Conservation (phyloP, 2,888 invertebrate species). For the Ceraclea dissimilis region DNA sequence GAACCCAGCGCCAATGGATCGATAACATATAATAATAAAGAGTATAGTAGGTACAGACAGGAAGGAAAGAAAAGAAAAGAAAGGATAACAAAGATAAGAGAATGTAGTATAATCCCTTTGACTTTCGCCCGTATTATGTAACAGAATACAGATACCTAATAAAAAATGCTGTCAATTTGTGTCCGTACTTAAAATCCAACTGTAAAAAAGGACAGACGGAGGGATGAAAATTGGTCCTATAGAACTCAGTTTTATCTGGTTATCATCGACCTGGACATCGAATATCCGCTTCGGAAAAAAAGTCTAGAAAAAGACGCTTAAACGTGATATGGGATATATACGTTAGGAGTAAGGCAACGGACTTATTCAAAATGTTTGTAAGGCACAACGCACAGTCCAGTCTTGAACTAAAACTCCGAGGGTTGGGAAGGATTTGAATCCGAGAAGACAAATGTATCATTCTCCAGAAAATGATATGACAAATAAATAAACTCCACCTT, state of each 20-base stretch:
- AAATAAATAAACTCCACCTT: no score
- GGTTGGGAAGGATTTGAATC: no score
- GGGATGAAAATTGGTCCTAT: background rate
- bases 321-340: no score
- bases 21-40: background rate
- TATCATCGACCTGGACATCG: background rate
- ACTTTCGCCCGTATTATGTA: background rate
- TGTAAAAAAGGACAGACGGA: background rate
- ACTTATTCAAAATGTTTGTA: no score
- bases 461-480: no score
- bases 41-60: background rate
- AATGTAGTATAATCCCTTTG: background rate
- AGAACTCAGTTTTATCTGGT: background rate
- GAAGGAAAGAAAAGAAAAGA: background rate
- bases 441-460: no score
- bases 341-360: no score
- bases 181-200: background rate
- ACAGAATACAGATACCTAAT: slow-evolving; percentile 2
- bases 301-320: no score
- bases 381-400: no score
- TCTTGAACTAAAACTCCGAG: no score
- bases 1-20: background rate
- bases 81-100: background rate
- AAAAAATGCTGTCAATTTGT: slow-evolving; percentile 1
- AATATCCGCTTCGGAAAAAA: background rate